These are phyloP conservation scores for Temnothorax rugatulus DNA, from an alignment of 2,888 invertebrate genomes.

Conservation along the genomic window DNA sequence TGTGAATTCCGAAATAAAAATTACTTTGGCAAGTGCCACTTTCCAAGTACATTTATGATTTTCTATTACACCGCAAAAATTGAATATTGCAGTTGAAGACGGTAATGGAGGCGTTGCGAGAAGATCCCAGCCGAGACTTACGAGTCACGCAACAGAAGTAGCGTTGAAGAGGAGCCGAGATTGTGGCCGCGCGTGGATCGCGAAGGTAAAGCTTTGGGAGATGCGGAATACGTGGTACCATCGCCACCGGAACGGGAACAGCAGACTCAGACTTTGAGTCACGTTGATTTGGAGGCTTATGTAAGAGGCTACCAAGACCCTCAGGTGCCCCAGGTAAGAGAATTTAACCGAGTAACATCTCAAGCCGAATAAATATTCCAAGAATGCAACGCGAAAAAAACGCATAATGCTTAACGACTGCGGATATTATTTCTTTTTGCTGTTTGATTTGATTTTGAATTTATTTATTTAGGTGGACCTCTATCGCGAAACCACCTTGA, in stretches of 20 bases:
- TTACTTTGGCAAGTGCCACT: conserved; percentile 8
- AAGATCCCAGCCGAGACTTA: conserved; percentile 88
- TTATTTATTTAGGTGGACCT: conserved; percentile 80
- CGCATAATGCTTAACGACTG: background rate
- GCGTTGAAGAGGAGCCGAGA: conserved; percentile 85
- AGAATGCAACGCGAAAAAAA: background rate
- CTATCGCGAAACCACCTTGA: conserved; percentile 84
- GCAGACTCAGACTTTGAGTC: conserved; percentile 87
- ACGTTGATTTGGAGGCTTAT: conserved; percentile 91
- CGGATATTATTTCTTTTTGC: background rate
- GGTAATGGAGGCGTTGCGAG: conserved; percentile 90
- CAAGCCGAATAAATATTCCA: background rate
- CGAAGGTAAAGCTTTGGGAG: conserved; percentile 89
- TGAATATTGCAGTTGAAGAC: conserved; percentile 89
- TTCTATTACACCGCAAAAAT: conserved; percentile 49
- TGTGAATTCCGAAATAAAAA: conserved; percentile 18
- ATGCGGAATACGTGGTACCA: conserved; percentile 90
- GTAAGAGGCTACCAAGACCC: conserved; percentile 89
- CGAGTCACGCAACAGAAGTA: conserved; percentile 86
- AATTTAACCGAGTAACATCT: background rate
- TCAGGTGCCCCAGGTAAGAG: conserved; percentile 83
- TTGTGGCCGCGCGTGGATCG: conserved; percentile 88
- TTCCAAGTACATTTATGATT: conserved; percentile 36
- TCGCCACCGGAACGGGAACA: conserved; percentile 91
- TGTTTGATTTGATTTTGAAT: background rate